Percentiles rank a stretch among this genome's conserved stretches.
phyloP scores from a whole-genome alignment of 2,113 vertebrate species.

The Corythornis madagascariensis region DNA sequence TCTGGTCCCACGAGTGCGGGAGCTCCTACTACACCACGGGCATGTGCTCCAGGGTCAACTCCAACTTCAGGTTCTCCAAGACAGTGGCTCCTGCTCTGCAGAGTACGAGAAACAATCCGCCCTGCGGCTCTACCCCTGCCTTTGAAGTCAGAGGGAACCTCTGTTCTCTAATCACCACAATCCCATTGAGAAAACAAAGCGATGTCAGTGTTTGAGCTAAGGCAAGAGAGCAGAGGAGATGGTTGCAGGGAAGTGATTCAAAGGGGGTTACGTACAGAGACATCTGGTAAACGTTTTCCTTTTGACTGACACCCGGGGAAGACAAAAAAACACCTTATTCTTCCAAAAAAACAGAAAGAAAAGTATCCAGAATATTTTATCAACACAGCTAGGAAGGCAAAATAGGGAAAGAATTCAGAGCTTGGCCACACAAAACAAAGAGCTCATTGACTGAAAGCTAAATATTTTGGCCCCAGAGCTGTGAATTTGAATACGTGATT shows the following conservation, averaged over 20 bases:
- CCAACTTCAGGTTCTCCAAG: constrained; percentile 88
- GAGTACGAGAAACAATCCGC: constrained; percentile 73
- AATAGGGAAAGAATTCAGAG: constrained; percentile 13
- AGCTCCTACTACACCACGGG: constrained; percentile 96
- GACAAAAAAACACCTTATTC: constrained; percentile 20
- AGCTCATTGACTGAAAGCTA: not conserved
- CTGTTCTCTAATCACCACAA: not conserved
- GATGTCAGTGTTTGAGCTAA: not conserved
- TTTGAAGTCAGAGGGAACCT: not conserved
- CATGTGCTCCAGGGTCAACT: constrained; percentile 89
- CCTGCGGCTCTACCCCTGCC: not conserved
- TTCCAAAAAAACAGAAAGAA: not conserved
- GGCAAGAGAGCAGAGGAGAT: not conserved
- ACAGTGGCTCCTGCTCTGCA: constrained; percentile 91
- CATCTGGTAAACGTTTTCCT: not conserved
- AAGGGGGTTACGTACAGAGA: not conserved
- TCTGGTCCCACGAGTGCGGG: constrained; percentile 97
- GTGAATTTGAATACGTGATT: not conserved
- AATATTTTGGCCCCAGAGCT: not conserved
- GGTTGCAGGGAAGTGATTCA: not conserved
- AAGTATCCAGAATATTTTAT: constrained; percentile 39
- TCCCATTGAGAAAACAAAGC: not conserved
- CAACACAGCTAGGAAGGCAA: not conserved
- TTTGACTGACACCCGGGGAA: not conserved
- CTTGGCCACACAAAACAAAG: not conserved